Conservation (phyloP, 2,797 vertebrate genomes). For the Rhodeus uyekii region DNA sequence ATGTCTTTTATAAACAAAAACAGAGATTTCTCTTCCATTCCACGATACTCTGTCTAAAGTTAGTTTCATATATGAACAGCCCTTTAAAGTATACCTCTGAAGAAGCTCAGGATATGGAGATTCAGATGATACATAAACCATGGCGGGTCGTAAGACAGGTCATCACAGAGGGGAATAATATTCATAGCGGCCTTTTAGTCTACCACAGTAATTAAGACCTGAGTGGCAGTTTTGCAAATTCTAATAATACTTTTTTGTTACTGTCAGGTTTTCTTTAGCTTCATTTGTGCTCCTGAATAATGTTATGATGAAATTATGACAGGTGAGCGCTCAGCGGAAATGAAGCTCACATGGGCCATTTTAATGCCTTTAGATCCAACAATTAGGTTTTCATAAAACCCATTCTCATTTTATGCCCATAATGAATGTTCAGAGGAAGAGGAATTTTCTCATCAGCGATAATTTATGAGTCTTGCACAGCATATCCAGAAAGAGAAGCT, state of each 20-base stretch:
- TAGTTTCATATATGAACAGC: neutral
- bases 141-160: constrained; percentile 40
- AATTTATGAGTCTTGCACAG: constrained; percentile 15
- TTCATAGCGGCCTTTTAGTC: constrained; percentile 34
- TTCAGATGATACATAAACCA: constrained; percentile 43
- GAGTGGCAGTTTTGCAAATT: constrained; percentile 43
- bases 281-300: constrained; percentile 41
- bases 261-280: constrained; percentile 39
- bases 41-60: no score
- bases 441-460: constrained; percentile 31
- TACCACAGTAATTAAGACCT: constrained; percentile 45
- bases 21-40: neutral
- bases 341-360: constrained; percentile 15
- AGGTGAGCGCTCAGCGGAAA: constrained; percentile 22
- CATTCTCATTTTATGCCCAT: constrained; percentile 14
- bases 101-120: neutral
- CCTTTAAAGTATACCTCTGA: neutral
- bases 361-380: constrained; percentile 43
- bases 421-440: constrained; percentile 35
- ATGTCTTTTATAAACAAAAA: neutral
- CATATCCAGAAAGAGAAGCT: constrained; percentile 38
- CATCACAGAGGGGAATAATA: constrained; percentile 29
- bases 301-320: constrained; percentile 47
- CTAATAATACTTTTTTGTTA: constrained; percentile 50
- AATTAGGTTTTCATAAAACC: constrained; percentile 23